Evolutionary conservation across 2,113 vertebrate species (phyloP).

Genomic region (Daboia siamensis): DNA sequence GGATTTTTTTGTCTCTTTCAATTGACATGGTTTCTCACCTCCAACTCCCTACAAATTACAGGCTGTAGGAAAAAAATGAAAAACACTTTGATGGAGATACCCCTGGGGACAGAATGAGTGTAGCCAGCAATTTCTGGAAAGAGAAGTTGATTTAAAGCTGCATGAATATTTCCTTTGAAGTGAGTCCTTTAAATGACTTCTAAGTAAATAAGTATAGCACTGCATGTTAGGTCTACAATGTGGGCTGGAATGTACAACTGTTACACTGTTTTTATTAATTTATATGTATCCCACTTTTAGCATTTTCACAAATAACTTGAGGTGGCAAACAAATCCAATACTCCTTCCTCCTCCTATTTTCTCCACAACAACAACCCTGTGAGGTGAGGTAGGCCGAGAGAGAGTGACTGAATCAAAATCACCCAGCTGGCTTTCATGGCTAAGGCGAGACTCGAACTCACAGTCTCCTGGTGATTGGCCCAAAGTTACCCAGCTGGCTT

Average conservation of each 20-base stretch:
- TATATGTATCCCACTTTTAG: background rate
- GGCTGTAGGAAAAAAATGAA: background rate
- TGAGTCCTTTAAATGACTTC: background rate
- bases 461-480: too few relatives aligned
- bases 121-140: background rate
- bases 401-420: too few relatives aligned
- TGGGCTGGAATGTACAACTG: background rate
- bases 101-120: background rate
- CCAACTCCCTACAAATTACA: background rate
- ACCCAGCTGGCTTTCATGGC: too few relatives aligned
- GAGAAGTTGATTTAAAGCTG: background rate
- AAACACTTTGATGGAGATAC: background rate
- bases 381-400: too few relatives aligned
- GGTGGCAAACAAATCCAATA: background rate
- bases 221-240: background rate
- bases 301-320: background rate
- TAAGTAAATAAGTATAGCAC: background rate
- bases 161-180: background rate
- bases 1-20: background rate
- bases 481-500: too few relatives aligned
- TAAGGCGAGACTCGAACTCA: too few relatives aligned
- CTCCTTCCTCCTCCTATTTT: background rate
- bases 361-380: background rate
- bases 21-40: too few relatives aligned
- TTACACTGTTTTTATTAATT: background rate